Evolutionary conservation across 1,140 invertebrate genomes (phyloP).

Genomic region (Zaprionus africanus): DNA sequence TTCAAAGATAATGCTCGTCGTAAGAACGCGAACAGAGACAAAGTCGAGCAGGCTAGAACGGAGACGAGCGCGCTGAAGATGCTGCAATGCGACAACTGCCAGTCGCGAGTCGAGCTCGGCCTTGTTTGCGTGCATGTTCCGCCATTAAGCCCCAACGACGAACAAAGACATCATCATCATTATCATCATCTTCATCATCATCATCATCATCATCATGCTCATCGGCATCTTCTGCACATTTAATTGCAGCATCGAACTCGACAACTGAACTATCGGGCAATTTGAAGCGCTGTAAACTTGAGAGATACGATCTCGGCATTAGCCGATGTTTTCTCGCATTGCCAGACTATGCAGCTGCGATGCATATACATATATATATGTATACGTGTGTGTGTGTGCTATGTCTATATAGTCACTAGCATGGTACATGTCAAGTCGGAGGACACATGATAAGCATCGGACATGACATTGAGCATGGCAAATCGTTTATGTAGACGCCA

Average conservation of each 20-base stretch:
- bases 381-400: neutral
- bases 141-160: neutral
- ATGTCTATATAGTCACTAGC: neutral
- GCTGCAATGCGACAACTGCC: conserved; percentile 1
- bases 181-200: neutral
- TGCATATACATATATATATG: neutral
- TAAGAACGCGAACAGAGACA: neutral
- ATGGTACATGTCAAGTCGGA: conserved; percentile 6
- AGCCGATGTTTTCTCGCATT: conserved; percentile 4
- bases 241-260: conserved; percentile 8
- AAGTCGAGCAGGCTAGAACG: neutral
- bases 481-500: conserved; percentile 9
- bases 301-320: conserved; percentile 3
- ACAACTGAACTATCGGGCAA: conserved; percentile 8
- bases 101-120: neutral
- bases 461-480: conserved; percentile 21
- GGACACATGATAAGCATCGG: conserved; percentile 8
- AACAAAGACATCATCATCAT: neutral
- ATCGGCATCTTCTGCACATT: conserved; percentile 1
- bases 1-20: neutral
- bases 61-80: neutral
- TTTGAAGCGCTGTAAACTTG: conserved; percentile 5
- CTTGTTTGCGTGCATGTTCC: conserved; percentile 7
- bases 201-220: neutral
- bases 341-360: neutral